Evolutionary conservation across 2,113 vertebrate species (phyloP).

Genomic region (Epinephelus cyanopodus): DNA sequence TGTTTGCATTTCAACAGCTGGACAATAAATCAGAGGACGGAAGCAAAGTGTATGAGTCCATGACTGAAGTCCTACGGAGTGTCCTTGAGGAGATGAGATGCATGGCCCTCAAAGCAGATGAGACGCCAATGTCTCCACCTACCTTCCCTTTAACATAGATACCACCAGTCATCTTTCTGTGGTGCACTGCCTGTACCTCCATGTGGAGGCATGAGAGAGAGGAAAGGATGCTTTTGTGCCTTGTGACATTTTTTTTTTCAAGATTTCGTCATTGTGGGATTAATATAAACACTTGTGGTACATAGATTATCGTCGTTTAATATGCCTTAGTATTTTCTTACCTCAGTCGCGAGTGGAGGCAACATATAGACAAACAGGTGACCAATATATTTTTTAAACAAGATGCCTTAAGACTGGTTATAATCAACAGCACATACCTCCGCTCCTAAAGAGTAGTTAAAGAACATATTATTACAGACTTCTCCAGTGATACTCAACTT

Average conservation of each 20-base stretch:
- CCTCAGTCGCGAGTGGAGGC: background rate
- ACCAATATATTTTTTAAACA: slow-evolving; percentile 15
- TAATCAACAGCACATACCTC: slow-evolving; percentile 29
- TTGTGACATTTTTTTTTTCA: slow-evolving; percentile 30
- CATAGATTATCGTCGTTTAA: background rate
- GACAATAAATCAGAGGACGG: slow-evolving; percentile 83
- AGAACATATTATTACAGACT: background rate
- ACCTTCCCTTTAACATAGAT: background rate
- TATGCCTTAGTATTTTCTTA: slow-evolving; percentile 25
- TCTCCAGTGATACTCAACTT: background rate
- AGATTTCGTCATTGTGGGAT: background rate
- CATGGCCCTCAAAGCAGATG: slow-evolving; percentile 57
- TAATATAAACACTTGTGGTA: background rate
- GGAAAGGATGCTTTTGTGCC: slow-evolving; percentile 63
- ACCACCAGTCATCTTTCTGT: background rate
- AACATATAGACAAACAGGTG: slow-evolving; percentile 28
- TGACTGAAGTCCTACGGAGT: slow-evolving; percentile 86
- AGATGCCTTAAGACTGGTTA: slow-evolving; percentile 61
- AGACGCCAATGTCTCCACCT: slow-evolving; percentile 11
- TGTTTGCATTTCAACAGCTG: slow-evolving; percentile 81
- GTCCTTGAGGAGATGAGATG: slow-evolving; percentile 87
- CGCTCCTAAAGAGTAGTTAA: slow-evolving; percentile 2
- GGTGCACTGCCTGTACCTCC: background rate
- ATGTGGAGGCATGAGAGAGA: background rate
- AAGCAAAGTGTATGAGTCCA: slow-evolving; percentile 83